phyloP scores from a whole-genome alignment of 1,140 invertebrate species.

The Papilio machaon region DNA sequence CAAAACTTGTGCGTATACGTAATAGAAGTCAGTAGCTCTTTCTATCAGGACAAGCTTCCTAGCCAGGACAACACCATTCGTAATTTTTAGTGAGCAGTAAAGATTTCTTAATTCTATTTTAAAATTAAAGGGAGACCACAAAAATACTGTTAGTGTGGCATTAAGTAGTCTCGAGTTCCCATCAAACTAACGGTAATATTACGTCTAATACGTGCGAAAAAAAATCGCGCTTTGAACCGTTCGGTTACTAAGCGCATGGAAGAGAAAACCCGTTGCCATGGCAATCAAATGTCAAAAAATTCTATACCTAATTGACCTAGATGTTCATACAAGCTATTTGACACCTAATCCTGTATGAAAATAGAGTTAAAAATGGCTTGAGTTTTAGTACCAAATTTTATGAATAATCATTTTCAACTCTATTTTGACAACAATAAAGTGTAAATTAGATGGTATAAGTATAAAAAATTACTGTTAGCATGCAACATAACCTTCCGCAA shows the following conservation, averaged over 20 bases:
- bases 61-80: too few relatives aligned
- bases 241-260: not conserved
- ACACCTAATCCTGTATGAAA: not conserved
- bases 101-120: too few relatives aligned
- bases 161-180: not conserved
- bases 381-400: not conserved
- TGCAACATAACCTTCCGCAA: slow-evolving; percentile 63
- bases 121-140: too few relatives aligned
- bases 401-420: slow-evolving; percentile 18
- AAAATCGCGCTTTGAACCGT: not conserved
- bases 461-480: slow-evolving; percentile 32
- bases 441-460: not conserved
- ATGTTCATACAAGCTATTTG: not conserved
- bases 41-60: too few relatives aligned
- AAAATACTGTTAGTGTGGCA: too few relatives aligned
- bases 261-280: slow-evolving; percentile 34
- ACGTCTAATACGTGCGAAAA: not conserved
- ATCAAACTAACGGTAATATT: slow-evolving; percentile 10
- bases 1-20: too few relatives aligned
- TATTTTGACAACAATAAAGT: not conserved
- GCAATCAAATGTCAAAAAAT: slow-evolving; percentile 23
- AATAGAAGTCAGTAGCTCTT: too few relatives aligned
- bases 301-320: slow-evolving; percentile 26
- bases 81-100: too few relatives aligned
- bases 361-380: not conserved